A percentile compares a stretch with the other conserved stretches of the same genome.
phyloP scores from a whole-genome alignment of 2,888 invertebrate genomes.

The Caradrina clavipalpis region DNA sequence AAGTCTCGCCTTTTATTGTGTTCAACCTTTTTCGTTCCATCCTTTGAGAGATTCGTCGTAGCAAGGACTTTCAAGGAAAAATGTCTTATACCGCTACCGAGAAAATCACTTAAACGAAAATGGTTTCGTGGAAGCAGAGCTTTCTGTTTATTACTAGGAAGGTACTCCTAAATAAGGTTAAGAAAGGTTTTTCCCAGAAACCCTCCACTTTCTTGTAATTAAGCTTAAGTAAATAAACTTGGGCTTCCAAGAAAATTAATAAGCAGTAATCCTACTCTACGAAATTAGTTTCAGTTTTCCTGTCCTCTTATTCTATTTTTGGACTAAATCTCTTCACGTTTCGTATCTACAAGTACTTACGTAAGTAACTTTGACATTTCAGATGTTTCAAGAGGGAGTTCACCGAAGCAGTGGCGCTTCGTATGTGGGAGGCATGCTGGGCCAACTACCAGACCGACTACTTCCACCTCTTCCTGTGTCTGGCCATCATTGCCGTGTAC shows the following conservation, averaged over 20 bases:
- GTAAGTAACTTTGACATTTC: conserved; percentile 63
- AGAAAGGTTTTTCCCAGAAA: conserved; percentile 1
- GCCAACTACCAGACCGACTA: conserved; percentile 98
- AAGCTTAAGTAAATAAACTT: neutral
- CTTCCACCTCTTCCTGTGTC: conserved; percentile 98
- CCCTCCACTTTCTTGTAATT: neutral
- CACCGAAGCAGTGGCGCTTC: conserved; percentile 95
- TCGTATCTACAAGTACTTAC: neutral
- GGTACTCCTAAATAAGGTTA: neutral
- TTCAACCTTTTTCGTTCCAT: conserved; percentile 21
- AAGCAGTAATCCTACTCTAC: neutral
- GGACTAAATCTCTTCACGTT: neutral
- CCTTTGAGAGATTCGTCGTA: neutral
- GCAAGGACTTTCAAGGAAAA: neutral
- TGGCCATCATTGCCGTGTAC: conserved; percentile 98
- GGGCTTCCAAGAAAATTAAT: too few relatives aligned
- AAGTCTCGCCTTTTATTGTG: conserved; percentile 9
- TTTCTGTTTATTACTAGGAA: neutral
- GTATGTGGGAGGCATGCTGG: conserved; percentile 99
- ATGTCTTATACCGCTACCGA: neutral
- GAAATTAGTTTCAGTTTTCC: neutral
- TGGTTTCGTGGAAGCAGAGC: neutral
- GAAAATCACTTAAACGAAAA: conserved; percentile 1
- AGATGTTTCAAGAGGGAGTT: conserved; percentile 98
- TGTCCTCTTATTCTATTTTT: neutral